Conservation (phyloP, 2,797 vertebrate species). For the Kryptolebias ocellatus region DNA sequence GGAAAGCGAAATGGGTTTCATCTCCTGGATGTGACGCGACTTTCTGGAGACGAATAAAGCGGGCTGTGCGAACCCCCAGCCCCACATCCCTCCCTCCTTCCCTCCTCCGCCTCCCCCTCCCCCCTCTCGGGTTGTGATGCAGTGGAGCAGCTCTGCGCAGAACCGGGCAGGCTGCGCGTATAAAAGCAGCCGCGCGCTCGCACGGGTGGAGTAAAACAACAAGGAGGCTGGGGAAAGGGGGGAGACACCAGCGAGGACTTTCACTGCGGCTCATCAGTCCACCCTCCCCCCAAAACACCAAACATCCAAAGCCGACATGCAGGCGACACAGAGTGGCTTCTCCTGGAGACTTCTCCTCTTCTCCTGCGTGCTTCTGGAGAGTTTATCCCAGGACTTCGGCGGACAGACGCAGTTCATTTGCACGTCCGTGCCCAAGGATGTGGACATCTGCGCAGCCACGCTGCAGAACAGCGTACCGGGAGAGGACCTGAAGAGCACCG, state of each 20-base stretch:
- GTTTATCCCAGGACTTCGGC: constrained; percentile 85
- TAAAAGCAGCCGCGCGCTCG: constrained; percentile 82
- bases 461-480: constrained; percentile 88
- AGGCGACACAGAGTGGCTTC: constrained; percentile 64
- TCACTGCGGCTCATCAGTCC: constrained; percentile 32
- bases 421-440: constrained; percentile 95
- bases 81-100: not conserved
- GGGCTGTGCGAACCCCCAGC: not conserved
- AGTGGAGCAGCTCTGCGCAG: constrained; percentile 77
- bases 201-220: constrained; percentile 77
- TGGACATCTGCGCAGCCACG: constrained; percentile 93
- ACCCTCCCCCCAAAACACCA: not conserved
- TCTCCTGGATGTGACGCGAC: constrained; percentile 61
- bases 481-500: constrained; percentile 89
- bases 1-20: constrained; percentile 62
- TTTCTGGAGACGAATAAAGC: constrained; percentile 69
- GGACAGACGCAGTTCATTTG: constrained; percentile 95
- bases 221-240: not conserved
- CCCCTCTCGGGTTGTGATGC: constrained; percentile 79
- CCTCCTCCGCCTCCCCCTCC: constrained; percentile 66
- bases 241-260: constrained; percentile 52
- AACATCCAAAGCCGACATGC: constrained; percentile 51
- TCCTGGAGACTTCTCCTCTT: constrained; percentile 85
- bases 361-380: constrained; percentile 78
- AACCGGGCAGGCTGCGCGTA: constrained; percentile 74